These are phyloP conservation scores for Caerostris extrusa DNA, from an alignment of 1,140 invertebrate genomes.

Conservation along the genomic window DNA sequence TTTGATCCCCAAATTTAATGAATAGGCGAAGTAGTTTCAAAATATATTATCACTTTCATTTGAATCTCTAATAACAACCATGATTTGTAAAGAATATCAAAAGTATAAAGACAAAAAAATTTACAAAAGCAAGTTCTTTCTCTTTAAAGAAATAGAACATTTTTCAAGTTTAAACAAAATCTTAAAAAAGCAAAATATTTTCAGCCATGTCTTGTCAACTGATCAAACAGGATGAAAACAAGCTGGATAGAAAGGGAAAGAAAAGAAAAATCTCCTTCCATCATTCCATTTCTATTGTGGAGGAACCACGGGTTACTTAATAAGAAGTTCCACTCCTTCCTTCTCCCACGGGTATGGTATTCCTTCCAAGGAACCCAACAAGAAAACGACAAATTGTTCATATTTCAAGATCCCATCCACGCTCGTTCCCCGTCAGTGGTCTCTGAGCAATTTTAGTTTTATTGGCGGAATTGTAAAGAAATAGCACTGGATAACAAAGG, in stretches of 20 bases:
- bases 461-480: not conserved
- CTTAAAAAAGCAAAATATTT: not conserved
- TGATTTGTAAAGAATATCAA: too few species aligned
- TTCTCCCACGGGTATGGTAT: not conserved
- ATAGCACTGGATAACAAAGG: not conserved
- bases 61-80: too few species aligned
- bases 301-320: not conserved
- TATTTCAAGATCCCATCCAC: not conserved
- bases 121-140: too few species aligned
- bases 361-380: not conserved
- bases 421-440: not conserved
- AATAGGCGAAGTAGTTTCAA: too few species aligned
- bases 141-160: not conserved
- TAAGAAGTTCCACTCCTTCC: not conserved
- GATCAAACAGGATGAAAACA: not conserved
- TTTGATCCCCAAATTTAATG: too few species aligned
- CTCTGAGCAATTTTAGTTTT: slow-evolving; percentile 1
- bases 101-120: too few species aligned
- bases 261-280: not conserved
- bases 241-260: not conserved
- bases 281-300: not conserved
- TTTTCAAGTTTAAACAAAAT: not conserved
- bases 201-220: not conserved
- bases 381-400: slow-evolving; percentile 6
- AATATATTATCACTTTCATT: too few species aligned